Evolutionary conservation across 2,888 invertebrate species (phyloP).

Genomic region (Hypomecis punctinalis): DNA sequence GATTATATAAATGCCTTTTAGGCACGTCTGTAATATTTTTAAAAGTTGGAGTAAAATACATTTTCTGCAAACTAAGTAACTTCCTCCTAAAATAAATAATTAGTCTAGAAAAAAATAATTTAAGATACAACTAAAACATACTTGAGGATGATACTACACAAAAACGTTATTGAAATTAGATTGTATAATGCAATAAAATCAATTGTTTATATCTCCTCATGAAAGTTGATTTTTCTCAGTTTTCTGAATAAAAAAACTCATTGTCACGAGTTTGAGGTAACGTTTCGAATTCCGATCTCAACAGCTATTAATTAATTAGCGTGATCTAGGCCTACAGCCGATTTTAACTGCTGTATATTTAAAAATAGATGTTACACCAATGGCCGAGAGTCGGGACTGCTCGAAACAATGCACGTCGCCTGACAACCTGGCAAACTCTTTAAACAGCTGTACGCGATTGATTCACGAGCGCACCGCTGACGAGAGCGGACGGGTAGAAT

Average conservation of each 20-base stretch:
- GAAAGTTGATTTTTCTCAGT: too few relatives aligned
- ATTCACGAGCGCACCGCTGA: slow-evolving; percentile 58
- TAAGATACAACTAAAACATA: too few relatives aligned
- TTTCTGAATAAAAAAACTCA: not conserved
- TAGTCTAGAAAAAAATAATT: too few relatives aligned
- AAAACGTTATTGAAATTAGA: too few relatives aligned
- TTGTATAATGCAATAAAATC: too few relatives aligned
- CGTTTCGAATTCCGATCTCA: slow-evolving; percentile 36
- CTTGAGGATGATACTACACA: too few relatives aligned
- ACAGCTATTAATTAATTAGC: slow-evolving; percentile 43
- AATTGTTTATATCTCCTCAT: too few relatives aligned
- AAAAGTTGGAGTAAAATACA: too few relatives aligned
- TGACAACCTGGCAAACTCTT: slow-evolving; percentile 43
- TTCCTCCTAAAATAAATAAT: too few relatives aligned
- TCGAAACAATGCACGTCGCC: slow-evolving; percentile 67
- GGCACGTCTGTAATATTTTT: too few relatives aligned
- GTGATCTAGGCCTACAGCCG: slow-evolving; percentile 63
- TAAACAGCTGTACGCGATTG: slow-evolving; percentile 78
- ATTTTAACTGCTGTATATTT: slow-evolving; percentile 56
- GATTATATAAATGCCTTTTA: too few relatives aligned
- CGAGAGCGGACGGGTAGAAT: slow-evolving; percentile 34
- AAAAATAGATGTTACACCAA: slow-evolving; percentile 23
- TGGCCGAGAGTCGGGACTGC: slow-evolving; percentile 32
- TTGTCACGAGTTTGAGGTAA: slow-evolving; percentile 24
- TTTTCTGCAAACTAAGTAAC: too few relatives aligned